Base-by-base conservation (phyloP, 2,113 vertebrate genomes). In the Podarcis raffonei region DNA sequence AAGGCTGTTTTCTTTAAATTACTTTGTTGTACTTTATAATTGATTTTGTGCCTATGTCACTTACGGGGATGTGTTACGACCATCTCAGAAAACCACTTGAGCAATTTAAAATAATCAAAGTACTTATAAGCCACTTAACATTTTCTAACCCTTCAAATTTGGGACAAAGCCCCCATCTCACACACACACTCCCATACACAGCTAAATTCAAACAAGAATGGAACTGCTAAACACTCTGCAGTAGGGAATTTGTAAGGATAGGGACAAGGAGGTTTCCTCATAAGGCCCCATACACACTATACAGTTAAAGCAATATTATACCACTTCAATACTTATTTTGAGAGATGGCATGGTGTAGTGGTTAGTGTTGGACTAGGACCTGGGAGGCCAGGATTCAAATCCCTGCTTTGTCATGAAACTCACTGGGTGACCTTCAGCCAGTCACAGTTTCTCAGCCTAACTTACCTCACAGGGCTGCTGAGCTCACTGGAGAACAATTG, bases 91-190 rank as follows among this genome's bases (percentile, higher is more conserved):
- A 94, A 91, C 88, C 91, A 90, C 92, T 81, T 76, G 90, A 94
- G 93, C 66, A 20, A 92, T 94, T 93, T 93, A 92, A 91, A 88
- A 94, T 94, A 79, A 90, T 88, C 92, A 88, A 92, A 93, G 92
- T 59, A 69, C 84, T 93, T 86, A 57, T 11, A 79, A 87, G 83
- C 76, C 83, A 48, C 90, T 86, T 59, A 91, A 89, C 92, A 88
- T 84, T 59, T 68, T 76, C 74, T 82, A 27, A 1, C 9, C 18
- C 76, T 93, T 87, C 83, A 32, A 48, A 71, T 81, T 75, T 79
- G 87, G 81, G 78, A 65, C 16, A 78, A 86, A 82, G 23, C 30
- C 18, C 75, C 23, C 74, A 13, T 71, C 59, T 16, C 12, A 30
- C 30, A 12, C 30, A 72, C 69, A 30, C n/a, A 72, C 68, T 66